Conservation (phyloP, 2,113 vertebrate species). For the Ornithorhynchus anatinus region DNA sequence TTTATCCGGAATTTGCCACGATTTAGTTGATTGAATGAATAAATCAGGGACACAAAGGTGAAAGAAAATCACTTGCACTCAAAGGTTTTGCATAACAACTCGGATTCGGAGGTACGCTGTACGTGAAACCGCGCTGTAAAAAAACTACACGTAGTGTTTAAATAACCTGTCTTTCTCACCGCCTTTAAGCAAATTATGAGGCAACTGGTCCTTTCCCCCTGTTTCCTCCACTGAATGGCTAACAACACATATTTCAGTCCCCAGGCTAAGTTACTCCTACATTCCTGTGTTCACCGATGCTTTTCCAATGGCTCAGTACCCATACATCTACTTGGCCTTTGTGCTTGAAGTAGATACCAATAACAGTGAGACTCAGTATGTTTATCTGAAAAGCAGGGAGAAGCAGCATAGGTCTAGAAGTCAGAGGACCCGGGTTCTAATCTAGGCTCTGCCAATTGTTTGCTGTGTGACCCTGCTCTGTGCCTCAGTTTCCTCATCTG, state of each 20-base stretch:
- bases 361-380: too few species aligned
- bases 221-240: conserved; percentile 34
- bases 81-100: background rate
- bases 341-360: too few species aligned
- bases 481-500: too few species aligned
- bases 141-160: conserved; percentile 6
- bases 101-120: background rate
- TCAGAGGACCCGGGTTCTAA: too few species aligned
- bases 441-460: too few species aligned
- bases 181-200: conserved; percentile 24
- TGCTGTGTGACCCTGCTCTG: too few species aligned
- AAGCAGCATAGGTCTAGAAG: too few species aligned
- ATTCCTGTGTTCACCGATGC: background rate
- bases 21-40: background rate
- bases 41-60: conserved; percentile 16
- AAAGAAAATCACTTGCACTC: background rate
- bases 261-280: conserved; percentile 24
- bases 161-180: background rate
- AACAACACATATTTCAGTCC: conserved; percentile 28
- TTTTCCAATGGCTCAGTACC: background rate
- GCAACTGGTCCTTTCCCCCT: conserved; percentile 11
- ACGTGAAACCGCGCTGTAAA: background rate
- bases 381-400: too few species aligned
- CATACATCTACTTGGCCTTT: too few species aligned
- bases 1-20: conserved; percentile 27